These are phyloP conservation scores for Ceramica pisi DNA, from an alignment of 2,888 invertebrate species.

Conservation along the genomic window DNA sequence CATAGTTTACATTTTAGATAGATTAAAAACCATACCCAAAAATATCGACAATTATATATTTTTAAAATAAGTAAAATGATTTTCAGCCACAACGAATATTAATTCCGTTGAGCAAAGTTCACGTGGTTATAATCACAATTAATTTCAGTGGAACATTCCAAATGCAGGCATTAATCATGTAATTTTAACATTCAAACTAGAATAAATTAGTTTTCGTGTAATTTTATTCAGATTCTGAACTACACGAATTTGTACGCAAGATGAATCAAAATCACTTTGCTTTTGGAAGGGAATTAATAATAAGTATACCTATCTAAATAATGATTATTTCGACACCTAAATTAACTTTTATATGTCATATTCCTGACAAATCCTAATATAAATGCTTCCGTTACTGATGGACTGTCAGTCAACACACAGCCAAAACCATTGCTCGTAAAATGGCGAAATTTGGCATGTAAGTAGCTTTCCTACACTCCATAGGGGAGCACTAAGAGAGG, in stretches of 20 bases:
- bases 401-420: too few species aligned
- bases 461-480: too few species aligned
- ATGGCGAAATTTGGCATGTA: too few species aligned
- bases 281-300: not conserved
- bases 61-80: not conserved
- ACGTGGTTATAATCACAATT: slow-evolving; percentile 56
- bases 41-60: not conserved
- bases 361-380: too few species aligned
- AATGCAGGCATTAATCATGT: slow-evolving; percentile 51
- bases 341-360: not conserved
- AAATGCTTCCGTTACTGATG: too few species aligned
- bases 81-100: slow-evolving; percentile 1
- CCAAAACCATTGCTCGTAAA: too few species aligned
- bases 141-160: slow-evolving; percentile 47
- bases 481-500: too few species aligned
- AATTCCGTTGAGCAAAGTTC: slow-evolving; percentile 32
- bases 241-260: slow-evolving; percentile 18
- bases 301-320: not conserved
- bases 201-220: slow-evolving; percentile 56
- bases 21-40: not conserved
- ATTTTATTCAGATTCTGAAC: slow-evolving; percentile 49
- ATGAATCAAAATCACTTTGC: slow-evolving; percentile 8
- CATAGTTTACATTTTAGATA: not conserved
- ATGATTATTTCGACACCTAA: not conserved
- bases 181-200: slow-evolving; percentile 51